Evolutionary conservation across 2,797 vertebrate genomes (phyloP).

Genomic region (Todus mexicanus): DNA sequence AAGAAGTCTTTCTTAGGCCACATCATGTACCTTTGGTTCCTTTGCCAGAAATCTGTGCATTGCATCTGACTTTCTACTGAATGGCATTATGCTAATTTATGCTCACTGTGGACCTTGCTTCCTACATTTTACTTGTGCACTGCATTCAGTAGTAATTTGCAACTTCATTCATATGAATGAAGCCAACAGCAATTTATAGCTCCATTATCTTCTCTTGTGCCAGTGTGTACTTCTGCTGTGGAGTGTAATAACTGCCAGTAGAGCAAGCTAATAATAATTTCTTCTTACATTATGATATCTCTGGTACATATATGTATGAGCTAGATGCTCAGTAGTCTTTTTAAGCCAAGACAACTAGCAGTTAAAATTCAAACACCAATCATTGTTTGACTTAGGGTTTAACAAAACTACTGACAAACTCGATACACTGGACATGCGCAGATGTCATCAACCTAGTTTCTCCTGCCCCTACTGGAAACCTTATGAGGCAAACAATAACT

Average conservation of each 20-base stretch:
- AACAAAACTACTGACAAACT: not conserved
- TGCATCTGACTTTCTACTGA: not conserved
- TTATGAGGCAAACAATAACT: not conserved
- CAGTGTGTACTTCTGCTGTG: not conserved
- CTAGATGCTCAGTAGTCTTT: not conserved
- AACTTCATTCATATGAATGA: not conserved
- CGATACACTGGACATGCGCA: not conserved
- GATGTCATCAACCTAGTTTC: not conserved
- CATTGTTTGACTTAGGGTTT: not conserved
- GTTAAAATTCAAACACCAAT: not conserved
- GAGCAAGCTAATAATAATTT: not conserved
- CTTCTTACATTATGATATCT: not conserved
- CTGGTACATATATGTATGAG: not conserved
- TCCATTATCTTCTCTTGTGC: not conserved
- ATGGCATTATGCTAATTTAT: not conserved
- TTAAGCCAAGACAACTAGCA: not conserved
- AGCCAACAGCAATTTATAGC: not conserved
- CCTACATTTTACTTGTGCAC: not conserved
- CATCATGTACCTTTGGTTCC: not conserved
- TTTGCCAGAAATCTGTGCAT: not conserved
- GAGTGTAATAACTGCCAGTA: not conserved
- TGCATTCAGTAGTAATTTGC: not conserved
- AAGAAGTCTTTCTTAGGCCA: not conserved
- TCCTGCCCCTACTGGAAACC: not conserved
- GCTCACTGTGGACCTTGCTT: not conserved